Conservation (phyloP, 2,797 vertebrate species). For the Manis crassicaudata region DNA sequence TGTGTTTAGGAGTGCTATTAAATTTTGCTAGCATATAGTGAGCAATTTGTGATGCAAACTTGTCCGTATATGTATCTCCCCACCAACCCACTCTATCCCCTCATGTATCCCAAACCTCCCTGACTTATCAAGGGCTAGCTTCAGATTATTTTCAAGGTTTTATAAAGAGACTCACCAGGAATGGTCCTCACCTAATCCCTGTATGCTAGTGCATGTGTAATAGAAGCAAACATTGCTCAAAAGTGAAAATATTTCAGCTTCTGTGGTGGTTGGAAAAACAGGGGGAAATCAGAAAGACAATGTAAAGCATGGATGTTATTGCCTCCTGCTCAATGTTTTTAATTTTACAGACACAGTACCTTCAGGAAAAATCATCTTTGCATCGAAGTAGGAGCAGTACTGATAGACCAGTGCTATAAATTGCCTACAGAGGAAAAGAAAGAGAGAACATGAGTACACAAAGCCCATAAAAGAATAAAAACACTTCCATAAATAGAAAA, state of each 20-base stretch:
- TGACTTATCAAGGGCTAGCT: background rate
- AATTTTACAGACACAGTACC: background rate
- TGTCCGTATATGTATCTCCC: background rate
- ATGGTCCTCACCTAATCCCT: background rate
- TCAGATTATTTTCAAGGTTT: background rate
- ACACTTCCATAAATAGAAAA: background rate
- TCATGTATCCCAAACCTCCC: background rate
- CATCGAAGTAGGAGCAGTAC: background rate
- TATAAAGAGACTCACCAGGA: background rate
- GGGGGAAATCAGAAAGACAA: background rate
- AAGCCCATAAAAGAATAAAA: constrained; percentile 21
- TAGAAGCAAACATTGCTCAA: background rate
- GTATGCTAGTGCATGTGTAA: background rate
- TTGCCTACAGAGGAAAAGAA: background rate
- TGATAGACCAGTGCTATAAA: background rate
- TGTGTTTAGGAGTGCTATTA: constrained; percentile 48
- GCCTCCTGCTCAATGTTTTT: background rate
- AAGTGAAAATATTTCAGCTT: background rate
- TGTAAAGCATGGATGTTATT: background rate
- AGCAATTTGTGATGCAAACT: background rate
- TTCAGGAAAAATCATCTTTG: constrained; percentile 31
- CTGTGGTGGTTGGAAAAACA: background rate
- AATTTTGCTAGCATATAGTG: background rate
- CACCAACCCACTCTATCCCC: background rate
- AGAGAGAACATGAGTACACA: background rate